Conservation (phyloP, 2,888 invertebrate genomes). For the Platycnemis pennipes region DNA sequence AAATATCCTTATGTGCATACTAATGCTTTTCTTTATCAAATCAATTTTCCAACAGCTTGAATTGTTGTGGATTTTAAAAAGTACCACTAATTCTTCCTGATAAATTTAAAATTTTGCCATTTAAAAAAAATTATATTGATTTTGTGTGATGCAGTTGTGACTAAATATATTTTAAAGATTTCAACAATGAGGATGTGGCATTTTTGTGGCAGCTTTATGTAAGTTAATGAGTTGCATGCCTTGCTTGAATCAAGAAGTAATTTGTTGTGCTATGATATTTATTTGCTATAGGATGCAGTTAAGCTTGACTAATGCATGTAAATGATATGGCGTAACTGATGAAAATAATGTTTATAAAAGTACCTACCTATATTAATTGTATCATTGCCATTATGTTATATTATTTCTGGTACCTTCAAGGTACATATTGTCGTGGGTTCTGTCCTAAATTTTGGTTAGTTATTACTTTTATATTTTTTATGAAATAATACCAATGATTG, state of each 20-base stretch:
- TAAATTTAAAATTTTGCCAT: neutral
- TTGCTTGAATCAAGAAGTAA: neutral
- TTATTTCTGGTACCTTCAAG: neutral
- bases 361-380: neutral
- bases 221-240: neutral
- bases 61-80: too few species aligned
- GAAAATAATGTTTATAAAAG: neutral
- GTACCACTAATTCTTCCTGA: neutral
- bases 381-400: neutral
- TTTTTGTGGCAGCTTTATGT: neutral
- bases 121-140: neutral
- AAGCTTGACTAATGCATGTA: neutral
- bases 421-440: neutral
- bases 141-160: neutral
- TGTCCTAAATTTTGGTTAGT: neutral
- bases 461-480: neutral
- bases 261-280: neutral
- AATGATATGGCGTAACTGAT: neutral
- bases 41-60: too few species aligned
- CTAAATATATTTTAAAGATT: neutral
- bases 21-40: too few species aligned
- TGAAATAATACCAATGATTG: neutral
- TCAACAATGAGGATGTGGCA: neutral
- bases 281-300: neutral
- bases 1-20: too few species aligned